Percentiles rank a stretch among this genome's conserved stretches.
These are phyloP conservation scores for Brotula barbata DNA, from an alignment of 2,797 vertebrate species.

Conservation along the genomic window DNA sequence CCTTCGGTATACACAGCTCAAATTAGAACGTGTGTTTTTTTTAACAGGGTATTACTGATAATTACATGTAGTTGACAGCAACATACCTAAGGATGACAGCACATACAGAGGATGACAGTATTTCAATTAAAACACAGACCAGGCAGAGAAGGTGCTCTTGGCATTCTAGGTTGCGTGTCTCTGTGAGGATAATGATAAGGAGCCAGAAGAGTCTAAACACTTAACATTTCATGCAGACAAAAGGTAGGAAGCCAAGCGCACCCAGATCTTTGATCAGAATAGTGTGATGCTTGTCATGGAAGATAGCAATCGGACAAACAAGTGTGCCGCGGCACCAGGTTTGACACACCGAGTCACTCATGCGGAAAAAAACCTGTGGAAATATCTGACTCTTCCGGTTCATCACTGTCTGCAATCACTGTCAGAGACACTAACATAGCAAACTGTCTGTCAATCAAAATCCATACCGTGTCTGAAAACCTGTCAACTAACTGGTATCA, in stretches of 20 bases:
- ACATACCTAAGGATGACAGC: too few species aligned
- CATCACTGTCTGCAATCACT: background rate
- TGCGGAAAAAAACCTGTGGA: constrained; percentile 40
- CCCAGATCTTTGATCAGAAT: constrained; percentile 48
- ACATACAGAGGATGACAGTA: background rate
- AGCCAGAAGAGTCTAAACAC: constrained; percentile 44
- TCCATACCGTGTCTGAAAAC: constrained; percentile 22
- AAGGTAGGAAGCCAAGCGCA: background rate
- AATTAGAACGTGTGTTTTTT: too few species aligned
- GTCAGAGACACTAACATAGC: constrained; percentile 2
- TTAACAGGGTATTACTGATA: constrained; percentile 1
- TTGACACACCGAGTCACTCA: constrained; percentile 50
- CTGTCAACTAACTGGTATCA: constrained; percentile 50
- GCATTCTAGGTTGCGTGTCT: constrained; percentile 39
- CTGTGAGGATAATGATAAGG: constrained; percentile 21
- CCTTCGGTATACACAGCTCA: too few species aligned
- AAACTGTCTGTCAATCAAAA: constrained; percentile 45
- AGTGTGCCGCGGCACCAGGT: constrained; percentile 17
- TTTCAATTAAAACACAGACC: constrained; percentile 10
- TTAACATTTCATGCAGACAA: constrained; percentile 50
- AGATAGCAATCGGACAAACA: constrained; percentile 48
- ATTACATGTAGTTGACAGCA: constrained; percentile 7
- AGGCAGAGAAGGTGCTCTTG: background rate
- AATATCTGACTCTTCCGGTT: constrained; percentile 67
- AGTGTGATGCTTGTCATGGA: constrained; percentile 35